Evolutionary conservation across 2,888 invertebrate species (phyloP), one percentile per base, ranked within the genome.

Genomic region (Neoscelio sp.): DNA sequence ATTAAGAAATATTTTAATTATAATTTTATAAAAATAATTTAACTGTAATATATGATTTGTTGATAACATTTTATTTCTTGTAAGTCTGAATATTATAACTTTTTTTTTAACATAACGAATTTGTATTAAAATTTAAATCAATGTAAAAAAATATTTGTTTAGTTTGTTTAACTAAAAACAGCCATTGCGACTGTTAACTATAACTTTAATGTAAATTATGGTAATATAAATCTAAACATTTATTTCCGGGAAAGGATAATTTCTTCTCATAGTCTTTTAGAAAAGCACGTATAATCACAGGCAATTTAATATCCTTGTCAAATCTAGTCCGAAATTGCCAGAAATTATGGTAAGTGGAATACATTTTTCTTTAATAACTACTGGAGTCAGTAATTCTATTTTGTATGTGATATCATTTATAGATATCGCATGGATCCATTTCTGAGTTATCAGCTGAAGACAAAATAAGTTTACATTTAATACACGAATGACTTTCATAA

Each of bases 321-420:
- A 40, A 50, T 13, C 48, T 15, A 40, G 50, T 40, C 10, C 35
- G 13, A 40, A 50, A 64, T 64, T 50, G 40, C 64, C 28, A 28
- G 28, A 40, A 38, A 50, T 64, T 28, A 64, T 40, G 10, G 38
- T 50, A 64, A 64, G 50, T 64, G 50, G 17, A 18, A 17, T 50
- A 20, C 64, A 40, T 50, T 64, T 50, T 64, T 40, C 50, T 50
- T 18, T 64, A 50, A 64, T 50, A 50, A 64, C 64, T 50, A 50
- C 64, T 64, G 50, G 30, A 50, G 26, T 28, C 28, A 18, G 33
- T n/a, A 13, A 50, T 30, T 40, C 35, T 48, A 38, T 48, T 58
- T 56, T 23, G 12, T 17, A 52, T 17, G 7, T 15, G 7, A 13
- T 17, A 23, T 62, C 33, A 62, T 62, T 38, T 48, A 62, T 35